phyloP scores from a whole-genome alignment of 30 jellyfish, hydroid and myxozoan genomes.

The Hydractinia echinata region DNA sequence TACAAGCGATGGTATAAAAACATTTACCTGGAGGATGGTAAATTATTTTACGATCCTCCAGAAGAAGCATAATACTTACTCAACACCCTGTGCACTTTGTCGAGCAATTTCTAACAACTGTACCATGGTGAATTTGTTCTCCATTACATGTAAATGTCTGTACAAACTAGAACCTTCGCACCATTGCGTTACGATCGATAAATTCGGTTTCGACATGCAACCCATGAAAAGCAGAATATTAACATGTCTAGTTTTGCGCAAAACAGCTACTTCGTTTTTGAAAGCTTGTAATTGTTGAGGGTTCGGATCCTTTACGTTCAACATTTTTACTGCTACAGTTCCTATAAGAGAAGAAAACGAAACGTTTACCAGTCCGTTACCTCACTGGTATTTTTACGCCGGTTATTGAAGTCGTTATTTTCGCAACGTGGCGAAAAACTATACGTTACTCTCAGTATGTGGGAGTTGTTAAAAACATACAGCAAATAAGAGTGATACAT shows the following conservation, averaged over 20 bases:
- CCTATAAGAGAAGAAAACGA: constrained; percentile 36
- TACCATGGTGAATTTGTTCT: constrained; percentile 68
- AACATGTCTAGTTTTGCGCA: constrained; percentile 92
- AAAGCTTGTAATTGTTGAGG: constrained; percentile 96
- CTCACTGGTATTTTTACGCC: background rate
- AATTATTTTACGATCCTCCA: too few relatives aligned
- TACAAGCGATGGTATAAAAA: too few relatives aligned
- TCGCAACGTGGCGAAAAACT: too few relatives aligned
- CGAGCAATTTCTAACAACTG: constrained; percentile 83
- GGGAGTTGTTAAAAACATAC: too few relatives aligned
- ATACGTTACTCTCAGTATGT: too few relatives aligned
- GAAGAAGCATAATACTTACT: constrained; percentile 48
- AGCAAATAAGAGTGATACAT: too few relatives aligned
- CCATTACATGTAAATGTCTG: constrained; percentile 92
- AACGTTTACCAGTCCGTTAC: background rate
- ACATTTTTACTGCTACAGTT: constrained; percentile 87
- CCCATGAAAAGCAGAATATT: constrained; percentile 94
- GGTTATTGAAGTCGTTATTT: too few relatives aligned
- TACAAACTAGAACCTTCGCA: constrained; percentile 97
- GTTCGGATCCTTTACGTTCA: constrained; percentile 89
- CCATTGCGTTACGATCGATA: constrained; percentile 96
- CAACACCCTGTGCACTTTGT: constrained; percentile 98
- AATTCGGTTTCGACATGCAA: constrained; percentile 86
- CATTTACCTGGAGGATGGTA: too few relatives aligned
- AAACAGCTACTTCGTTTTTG: constrained; percentile 90